Base-by-base conservation (phyloP, 2,113 vertebrate genomes). In the Oreocharis arfaki region DNA sequence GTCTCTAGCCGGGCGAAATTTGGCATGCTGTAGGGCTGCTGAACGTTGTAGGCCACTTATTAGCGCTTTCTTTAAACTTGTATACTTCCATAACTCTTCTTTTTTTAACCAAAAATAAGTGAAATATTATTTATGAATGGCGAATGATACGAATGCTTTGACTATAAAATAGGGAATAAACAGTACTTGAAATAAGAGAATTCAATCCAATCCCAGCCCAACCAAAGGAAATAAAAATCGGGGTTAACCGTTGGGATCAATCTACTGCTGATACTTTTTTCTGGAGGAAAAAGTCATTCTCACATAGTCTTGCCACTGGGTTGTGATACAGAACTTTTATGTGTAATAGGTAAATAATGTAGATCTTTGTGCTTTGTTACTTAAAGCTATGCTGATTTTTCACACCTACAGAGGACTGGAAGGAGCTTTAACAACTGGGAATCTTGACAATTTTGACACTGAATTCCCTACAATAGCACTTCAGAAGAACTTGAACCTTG, bases 111-210 rank as follows among this genome's bases (percentile, higher is more conserved):
- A 33, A 84, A 49, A 53, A 21, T 63, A 28, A 26, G 18, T 95
- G 55, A 75, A 95, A 79, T 91, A 69, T 78, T 82, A 21, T 68
- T 93, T 89, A 50, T 68, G 39, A 88, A 89, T 67, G 5, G 50
- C 71, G 17, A 35, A 3, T 3, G 4, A 9, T 53, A 27, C 35
- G 28, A 89, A 60, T 87, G 15, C 16, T 94, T 79, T 74, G 21
- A 53, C 44, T 90, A 9, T 80, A 81, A 60, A 91, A 76, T 15
- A 75, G 24, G 21, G 33, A 65, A 13, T 82, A 61, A 68, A 55
- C 57, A 47, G 64, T 87, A 78, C 12, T 84, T 49, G 44, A 27
- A 84, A 37, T 26, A 49, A 60, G 27, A 49, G 2, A 68, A 26
- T 87, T 80, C 50, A 26, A 24, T 86, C 35, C 7, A 61, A 27